Evolutionary conservation across 2,113 vertebrate species (phyloP), one percentile per base, ranked within the genome.

Genomic region (Pterocles gutturalis): DNA sequence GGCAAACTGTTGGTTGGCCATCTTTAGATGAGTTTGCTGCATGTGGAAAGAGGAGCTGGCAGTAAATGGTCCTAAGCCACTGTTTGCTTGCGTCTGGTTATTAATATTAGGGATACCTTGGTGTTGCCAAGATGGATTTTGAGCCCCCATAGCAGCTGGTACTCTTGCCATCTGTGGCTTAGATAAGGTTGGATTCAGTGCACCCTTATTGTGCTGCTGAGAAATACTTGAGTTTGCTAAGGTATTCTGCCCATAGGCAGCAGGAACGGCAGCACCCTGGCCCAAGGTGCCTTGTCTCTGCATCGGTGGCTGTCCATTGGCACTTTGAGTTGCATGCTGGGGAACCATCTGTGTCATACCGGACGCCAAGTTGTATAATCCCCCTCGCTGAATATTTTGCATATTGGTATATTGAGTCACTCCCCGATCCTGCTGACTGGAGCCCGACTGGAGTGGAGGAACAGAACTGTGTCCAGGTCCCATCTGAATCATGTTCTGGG

Each of bases 1-100:
- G 33, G 97, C 97, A 81, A 99, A 99, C 82, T 97, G 97, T 14
- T 98, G 51, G 96, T 75, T 97, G 16, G 99, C 38, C 98, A 99
- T 98, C 94, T 99, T 99, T 96, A 99, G 92, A 79, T 99, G 98
- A 87, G 99, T 98, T 38, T 99, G 98, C 95, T 99, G 99, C 97
- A 99, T 97, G 96, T 99, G 99, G 97, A 99, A 99, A 67, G 98
- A 76, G 85, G 98, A 97, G 91, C 94, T 98, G 64, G 93, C 95
- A n/a, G 97, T 96, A 96, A 99, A 99, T 2, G 99, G 98, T 87
- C 98, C 98, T 38, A 99, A 96, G 10, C 98, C 91, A 72, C 92
- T 98, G 54, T 83, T 98, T 58, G 98, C 97, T 36, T 98, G 98
- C 1, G 98, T 88, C 97, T 99, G 99, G 91, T 90, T 98, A 65